Conservation (phyloP, 2,888 invertebrate genomes). For the Deilephila porcellus region DNA sequence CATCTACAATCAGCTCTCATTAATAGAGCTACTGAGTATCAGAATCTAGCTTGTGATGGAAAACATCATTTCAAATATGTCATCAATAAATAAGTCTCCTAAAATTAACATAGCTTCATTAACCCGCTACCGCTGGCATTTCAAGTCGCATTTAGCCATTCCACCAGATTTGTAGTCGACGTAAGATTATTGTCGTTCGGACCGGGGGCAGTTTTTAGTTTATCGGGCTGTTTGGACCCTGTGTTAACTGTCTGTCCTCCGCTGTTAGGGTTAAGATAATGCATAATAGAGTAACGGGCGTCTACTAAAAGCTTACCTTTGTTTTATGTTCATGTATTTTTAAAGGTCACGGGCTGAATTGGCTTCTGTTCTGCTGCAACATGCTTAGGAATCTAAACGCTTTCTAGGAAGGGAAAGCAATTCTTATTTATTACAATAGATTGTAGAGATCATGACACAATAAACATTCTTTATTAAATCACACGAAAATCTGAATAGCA, state of each 20-base stretch:
- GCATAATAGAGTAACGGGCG: conserved; percentile 15
- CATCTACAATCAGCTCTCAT: too few species aligned
- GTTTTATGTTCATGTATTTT: conserved; percentile 19
- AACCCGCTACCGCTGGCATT: conserved; percentile 38
- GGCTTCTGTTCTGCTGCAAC: background rate
- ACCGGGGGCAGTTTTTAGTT: conserved; percentile 64
- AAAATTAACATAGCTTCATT: background rate
- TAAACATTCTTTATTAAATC: too few species aligned
- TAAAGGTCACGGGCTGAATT: background rate
- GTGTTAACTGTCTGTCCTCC: conserved; percentile 16
- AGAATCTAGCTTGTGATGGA: too few species aligned
- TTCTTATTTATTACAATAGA: too few species aligned
- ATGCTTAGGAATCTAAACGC: background rate
- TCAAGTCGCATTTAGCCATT: conserved; percentile 47
- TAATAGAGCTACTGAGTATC: too few species aligned
- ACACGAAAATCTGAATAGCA: too few species aligned
- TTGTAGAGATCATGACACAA: too few species aligned
- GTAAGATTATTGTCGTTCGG: conserved; percentile 60
- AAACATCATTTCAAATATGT: too few species aligned
- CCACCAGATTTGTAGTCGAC: conserved; percentile 69
- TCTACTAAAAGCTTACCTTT: conserved; percentile 17
- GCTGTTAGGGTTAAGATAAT: conserved; percentile 28
- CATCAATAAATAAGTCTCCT: too few species aligned
- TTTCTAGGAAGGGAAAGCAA: background rate
- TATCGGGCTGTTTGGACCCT: conserved; percentile 43